Evolutionary conservation across 2,888 invertebrate species (phyloP).

Genomic region (Margaritifera margaritifera): DNA sequence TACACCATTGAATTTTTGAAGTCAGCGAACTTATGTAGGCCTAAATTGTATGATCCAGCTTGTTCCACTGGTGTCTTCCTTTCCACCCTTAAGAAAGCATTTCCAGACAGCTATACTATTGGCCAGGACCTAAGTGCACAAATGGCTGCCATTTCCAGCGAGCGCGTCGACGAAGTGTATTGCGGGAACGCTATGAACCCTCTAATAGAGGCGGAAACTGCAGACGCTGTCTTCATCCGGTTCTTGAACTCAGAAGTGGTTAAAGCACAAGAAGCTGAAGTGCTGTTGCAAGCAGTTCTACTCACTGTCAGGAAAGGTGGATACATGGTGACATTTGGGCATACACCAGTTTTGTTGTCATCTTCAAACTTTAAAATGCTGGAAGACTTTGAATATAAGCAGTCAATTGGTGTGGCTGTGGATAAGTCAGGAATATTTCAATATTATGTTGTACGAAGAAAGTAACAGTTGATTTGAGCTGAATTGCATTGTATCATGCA

Average conservation of each 20-base stretch:
- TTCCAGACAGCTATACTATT: slow-evolving; percentile 48
- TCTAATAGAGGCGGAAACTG: slow-evolving; percentile 39
- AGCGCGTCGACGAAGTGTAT: slow-evolving; percentile 50
- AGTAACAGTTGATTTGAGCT: background rate
- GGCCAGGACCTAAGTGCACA: slow-evolving; percentile 52
- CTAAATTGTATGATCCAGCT: slow-evolving; percentile 47
- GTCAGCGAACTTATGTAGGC: slow-evolving; percentile 18
- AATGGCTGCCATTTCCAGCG: slow-evolving; percentile 45
- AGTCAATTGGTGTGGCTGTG: slow-evolving; percentile 33
- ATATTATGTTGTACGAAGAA: slow-evolving; percentile 44
- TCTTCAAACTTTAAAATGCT: slow-evolving; percentile 39
- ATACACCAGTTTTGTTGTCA: slow-evolving; percentile 50
- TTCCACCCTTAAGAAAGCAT: slow-evolving; percentile 39
- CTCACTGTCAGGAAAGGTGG: slow-evolving; percentile 43
- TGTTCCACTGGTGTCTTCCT: slow-evolving; percentile 53
- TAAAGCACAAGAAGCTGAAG: slow-evolving; percentile 43
- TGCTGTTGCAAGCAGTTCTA: slow-evolving; percentile 32
- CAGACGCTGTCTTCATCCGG: slow-evolving; percentile 44
- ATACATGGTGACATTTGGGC: slow-evolving; percentile 48
- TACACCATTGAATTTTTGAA: slow-evolving; percentile 40
- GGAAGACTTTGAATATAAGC: slow-evolving; percentile 28
- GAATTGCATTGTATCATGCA: no score
- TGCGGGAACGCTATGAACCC: slow-evolving; percentile 48
- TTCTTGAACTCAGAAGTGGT: slow-evolving; percentile 54
- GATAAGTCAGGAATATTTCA: slow-evolving; percentile 48